Percentiles rank a stretch among this genome's conserved stretches.
These are phyloP conservation scores for Zeuzera pyrina DNA, from an alignment of 2,888 invertebrate species.

Conservation along the genomic window DNA sequence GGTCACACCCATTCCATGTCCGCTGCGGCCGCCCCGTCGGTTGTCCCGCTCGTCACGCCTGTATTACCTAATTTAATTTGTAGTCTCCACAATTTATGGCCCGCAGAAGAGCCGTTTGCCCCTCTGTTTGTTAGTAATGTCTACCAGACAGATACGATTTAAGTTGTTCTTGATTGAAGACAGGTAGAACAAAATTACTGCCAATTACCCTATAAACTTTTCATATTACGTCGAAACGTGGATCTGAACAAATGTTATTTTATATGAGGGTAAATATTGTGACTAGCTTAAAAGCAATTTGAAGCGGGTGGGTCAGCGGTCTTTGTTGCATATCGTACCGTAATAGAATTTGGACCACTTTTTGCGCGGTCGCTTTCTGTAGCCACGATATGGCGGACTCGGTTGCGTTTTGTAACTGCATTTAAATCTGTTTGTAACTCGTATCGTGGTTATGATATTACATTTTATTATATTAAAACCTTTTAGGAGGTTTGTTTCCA, in stretches of 20 bases:
- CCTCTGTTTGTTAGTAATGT: conserved; percentile 45
- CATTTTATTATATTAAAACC: conserved; percentile 13
- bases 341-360: conserved; percentile 72
- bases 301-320: conserved; percentile 57
- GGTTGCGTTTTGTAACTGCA: conserved; percentile 67
- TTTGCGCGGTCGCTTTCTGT: conserved; percentile 57
- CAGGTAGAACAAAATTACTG: neutral
- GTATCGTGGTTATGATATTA: conserved; percentile 39
- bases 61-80: conserved; percentile 73
- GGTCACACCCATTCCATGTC: conserved; percentile 68
- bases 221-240: too few relatives aligned
- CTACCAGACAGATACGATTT: conserved; percentile 22
- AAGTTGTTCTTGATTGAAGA: conserved; percentile 14
- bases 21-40: conserved; percentile 43
- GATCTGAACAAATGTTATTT: conserved; percentile 46
- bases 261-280: conserved; percentile 58
- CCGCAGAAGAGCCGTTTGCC: conserved; percentile 52
- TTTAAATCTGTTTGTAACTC: conserved; percentile 55
- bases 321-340: conserved; percentile 70
- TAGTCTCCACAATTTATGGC: conserved; percentile 65
- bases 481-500: too few relatives aligned
- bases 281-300: conserved; percentile 70
- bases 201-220: neutral
- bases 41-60: conserved; percentile 63
- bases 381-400: conserved; percentile 57